Conservation (phyloP, 2,888 invertebrate species). For the Molorchus minor region DNA sequence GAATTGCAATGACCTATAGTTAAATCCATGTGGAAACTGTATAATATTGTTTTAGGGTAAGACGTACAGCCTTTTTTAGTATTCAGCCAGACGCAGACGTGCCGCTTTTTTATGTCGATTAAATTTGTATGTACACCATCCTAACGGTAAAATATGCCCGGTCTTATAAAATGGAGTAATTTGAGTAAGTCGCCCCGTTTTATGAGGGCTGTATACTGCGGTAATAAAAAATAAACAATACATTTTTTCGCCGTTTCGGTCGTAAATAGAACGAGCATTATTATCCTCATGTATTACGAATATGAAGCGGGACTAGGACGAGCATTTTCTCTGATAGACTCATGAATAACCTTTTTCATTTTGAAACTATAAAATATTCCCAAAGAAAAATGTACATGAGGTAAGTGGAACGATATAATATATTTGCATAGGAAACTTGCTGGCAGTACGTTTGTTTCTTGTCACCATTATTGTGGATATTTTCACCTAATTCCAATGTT, state of each 20-base stretch:
- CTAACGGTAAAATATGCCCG: constrained; percentile 37
- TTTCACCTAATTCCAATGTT: not conserved
- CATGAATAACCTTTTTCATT: constrained; percentile 27
- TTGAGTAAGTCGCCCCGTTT: constrained; percentile 38
- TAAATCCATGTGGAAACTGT: not conserved
- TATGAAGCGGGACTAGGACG: constrained; percentile 34
- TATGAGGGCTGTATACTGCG: constrained; percentile 27
- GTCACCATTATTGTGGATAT: not conserved
- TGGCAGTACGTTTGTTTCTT: not conserved
- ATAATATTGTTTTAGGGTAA: constrained; percentile 4
- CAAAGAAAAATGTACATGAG: constrained; percentile 8
- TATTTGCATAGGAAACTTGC: not conserved
- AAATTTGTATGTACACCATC: constrained; percentile 32
- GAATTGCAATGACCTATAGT: not conserved
- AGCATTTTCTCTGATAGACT: constrained; percentile 39
- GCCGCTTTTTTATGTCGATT: constrained; percentile 38
- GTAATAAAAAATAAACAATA: constrained; percentile 43
- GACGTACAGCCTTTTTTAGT: not conserved
- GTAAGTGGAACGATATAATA: not conserved
- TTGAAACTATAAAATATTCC: constrained; percentile 3
- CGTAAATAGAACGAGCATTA: constrained; percentile 29
- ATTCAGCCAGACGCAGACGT: constrained; percentile 16
- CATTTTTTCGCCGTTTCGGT: constrained; percentile 25
- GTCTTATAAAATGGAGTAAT: constrained; percentile 39
- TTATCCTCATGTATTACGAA: constrained; percentile 41